These are phyloP conservation scores for Napeogenes inachia DNA, from an alignment of 2,888 invertebrate species.

Conservation along the genomic window DNA sequence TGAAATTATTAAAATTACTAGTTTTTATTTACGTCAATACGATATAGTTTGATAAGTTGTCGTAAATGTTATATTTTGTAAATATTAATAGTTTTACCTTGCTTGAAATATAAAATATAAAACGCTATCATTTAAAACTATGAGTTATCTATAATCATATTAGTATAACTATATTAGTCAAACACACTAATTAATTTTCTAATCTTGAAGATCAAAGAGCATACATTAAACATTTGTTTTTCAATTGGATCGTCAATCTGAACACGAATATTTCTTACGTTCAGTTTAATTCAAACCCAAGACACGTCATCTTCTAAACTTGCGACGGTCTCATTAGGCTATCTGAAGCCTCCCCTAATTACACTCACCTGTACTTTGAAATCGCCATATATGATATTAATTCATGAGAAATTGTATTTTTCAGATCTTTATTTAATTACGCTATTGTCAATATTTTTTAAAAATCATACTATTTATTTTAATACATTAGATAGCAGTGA, in stretches of 20 bases:
- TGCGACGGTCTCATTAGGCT: constrained; percentile 59
- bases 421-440: too few species aligned
- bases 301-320: constrained; percentile 65
- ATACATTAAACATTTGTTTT: constrained; percentile 22
- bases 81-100: too few species aligned
- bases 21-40: too few species aligned
- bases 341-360: constrained; percentile 31
- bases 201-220: constrained; percentile 11
- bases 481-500: background rate
- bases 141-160: too few species aligned
- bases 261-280: constrained; percentile 54
- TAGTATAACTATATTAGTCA: background rate
- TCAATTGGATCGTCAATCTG: constrained; percentile 40
- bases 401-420: too few species aligned
- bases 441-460: too few species aligned
- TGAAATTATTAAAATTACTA: too few species aligned
- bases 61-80: too few species aligned
- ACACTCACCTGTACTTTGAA: constrained; percentile 22
- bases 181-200: background rate
- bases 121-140: too few species aligned
- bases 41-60: too few species aligned
- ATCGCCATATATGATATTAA: background rate
- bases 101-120: too few species aligned
- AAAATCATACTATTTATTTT: too few species aligned
- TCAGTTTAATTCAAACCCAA: constrained; percentile 57